These are phyloP conservation scores for Nylanderia fulva DNA, from an alignment of 1,140 invertebrate genomes.

Conservation along the genomic window DNA sequence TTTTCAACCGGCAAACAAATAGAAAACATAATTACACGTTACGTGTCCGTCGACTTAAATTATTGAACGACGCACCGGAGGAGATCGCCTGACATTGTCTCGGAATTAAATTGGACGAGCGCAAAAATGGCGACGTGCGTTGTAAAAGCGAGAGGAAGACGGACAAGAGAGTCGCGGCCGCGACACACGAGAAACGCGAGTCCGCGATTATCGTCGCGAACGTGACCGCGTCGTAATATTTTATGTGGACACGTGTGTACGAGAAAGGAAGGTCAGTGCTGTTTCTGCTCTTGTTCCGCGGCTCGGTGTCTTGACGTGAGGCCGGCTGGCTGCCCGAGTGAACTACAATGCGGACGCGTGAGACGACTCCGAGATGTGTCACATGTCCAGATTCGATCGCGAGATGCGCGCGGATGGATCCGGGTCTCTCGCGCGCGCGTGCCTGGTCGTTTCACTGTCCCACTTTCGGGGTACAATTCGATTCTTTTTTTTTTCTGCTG, in stretches of 20 bases:
- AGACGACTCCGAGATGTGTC: conserved; percentile 54
- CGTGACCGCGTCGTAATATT: conserved; percentile 79
- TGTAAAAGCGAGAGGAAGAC: not conserved
- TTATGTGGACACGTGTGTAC: conserved; percentile 80
- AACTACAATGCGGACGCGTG: conserved; percentile 60
- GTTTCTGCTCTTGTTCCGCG: conserved; percentile 74
- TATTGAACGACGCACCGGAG: not conserved
- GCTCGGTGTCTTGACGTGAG: not conserved
- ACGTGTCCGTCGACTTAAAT: not conserved
- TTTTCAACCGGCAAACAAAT: not conserved
- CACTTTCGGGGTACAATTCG: conserved; percentile 8
- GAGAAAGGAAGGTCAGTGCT: conserved; percentile 80
- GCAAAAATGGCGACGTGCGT: not conserved
- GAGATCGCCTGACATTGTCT: not conserved
- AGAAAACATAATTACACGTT: not conserved
- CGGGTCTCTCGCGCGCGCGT: not conserved
- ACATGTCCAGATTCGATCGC: conserved; percentile 37
- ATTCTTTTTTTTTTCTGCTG: not conserved
- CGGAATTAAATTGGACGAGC: not conserved
- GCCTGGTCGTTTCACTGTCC: conserved; percentile 47
- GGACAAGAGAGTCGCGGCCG: conserved; percentile 19
- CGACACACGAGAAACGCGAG: conserved; percentile 57
- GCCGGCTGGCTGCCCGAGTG: conserved; percentile 48
- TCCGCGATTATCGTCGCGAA: conserved; percentile 73
- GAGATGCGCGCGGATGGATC: conserved; percentile 52